Base-by-base conservation (phyloP, 2,113 vertebrate genomes). In the Phalacrocorax pelagicus region DNA sequence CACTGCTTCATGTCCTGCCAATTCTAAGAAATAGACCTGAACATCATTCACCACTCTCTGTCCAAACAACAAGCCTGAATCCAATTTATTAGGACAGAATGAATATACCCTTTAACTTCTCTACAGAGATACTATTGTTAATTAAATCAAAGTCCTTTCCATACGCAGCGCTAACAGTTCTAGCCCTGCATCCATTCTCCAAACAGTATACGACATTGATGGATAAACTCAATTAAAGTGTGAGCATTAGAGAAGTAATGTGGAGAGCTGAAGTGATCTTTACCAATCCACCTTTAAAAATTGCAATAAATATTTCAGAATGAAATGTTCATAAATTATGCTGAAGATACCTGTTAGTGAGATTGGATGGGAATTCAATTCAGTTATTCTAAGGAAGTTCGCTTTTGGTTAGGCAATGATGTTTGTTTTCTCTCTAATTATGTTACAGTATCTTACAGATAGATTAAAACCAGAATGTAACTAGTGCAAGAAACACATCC, bases 141-240 rank as follows among this genome's bases (percentile, higher is more conserved):
- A 98, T 97, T 98, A 97, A 98, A 97, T 97, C 96, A 84, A 94
- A 97, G 69, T 85, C 74, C 55, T 96, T 96, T 92, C 81, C 90
- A 66, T 91, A 88, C n/a, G 22, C 78, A 91, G 55, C 65, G 73
- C 95, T 96, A 94, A 96, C 84, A 95, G 83, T 92, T 89, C 26
- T 86, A 84, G 55, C 57, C 88, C 86, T 93, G 90, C 88, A 97
- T 91, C 79, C 71, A 80, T 97, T 97, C 89, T 96, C 92, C 86
- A 96, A 98, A 97, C 94, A 49, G 59, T 88, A 67, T 95, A 51
- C 24, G 96, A 97, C 98, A 97, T 92, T 98, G 98, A 98, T 98
- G 97, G 97, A 98, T 98, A 98, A 97, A 97, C 94, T 97, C 97
- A 97, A 97, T 98, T 98, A 98, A 97, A 97, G 79, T 3, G 6